Base-by-base conservation (phyloP, 2,113 vertebrate species). In the Pollimyrus isidori region DNA sequence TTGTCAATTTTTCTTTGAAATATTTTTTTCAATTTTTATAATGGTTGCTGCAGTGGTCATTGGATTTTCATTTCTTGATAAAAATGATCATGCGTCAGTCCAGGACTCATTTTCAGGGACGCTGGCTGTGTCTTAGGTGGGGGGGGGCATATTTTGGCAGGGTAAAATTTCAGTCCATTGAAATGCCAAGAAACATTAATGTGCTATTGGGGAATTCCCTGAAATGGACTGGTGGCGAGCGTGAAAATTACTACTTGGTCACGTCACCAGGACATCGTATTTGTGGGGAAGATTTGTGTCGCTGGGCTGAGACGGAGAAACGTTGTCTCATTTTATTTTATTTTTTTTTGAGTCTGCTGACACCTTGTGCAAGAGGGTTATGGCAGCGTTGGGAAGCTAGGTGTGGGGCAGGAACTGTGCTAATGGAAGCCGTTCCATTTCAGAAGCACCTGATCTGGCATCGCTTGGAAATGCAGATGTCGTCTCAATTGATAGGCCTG, bases 391-490 rank as follows among this genome's bases (percentile, higher is more conserved):
- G 82, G 42, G 23, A 49, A n/a, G 82, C 9, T 9, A 5, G 45
- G 45, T 2, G 46, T 21, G 83, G 46, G 23, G 7, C 0, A n/a
- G 42, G 23, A 13, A 46, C 23, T 46, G 48, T 23, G 83, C n/a
- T 23, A 85, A 85, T 86, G 46, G 45, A 30, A 26, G 45, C 46
- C 42, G 2, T 84, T n/a, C 23, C n/a, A 26, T 86, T 53, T 87
- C 49, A 7, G 11, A 53, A 56, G 85, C 48, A 56, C 56, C 15
- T 87, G 50, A 52, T 53, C 48, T 53, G 46, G 6, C 83, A 50
- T 86, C n/a, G 21, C 83, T 30, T 26, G 45, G 48, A 86, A 86
- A 86, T 86, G 83, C 83, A 86, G 45, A 86, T 86, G 21, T 19
- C n/a, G 5, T 42, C 45, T 86, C n/a, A 86, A 86, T 50, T 49